Percentiles rank a stretch among this genome's conserved stretches.
Conservation (phyloP, 2,888 invertebrate genomes). For the Drosophila neonasuta region DNA sequence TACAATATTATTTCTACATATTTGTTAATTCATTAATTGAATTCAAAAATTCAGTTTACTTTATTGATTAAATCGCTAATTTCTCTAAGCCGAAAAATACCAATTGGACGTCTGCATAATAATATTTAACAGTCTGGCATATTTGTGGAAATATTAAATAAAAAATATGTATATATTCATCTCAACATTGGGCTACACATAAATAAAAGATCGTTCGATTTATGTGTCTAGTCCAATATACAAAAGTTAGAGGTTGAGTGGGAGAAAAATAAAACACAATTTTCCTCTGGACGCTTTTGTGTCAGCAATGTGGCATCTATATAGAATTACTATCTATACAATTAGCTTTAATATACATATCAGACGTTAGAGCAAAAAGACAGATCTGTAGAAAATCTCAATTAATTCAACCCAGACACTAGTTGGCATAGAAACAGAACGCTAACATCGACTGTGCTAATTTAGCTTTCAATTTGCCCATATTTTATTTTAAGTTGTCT, state of each 20-base stretch:
- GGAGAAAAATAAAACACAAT: background rate
- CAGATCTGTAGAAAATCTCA: background rate
- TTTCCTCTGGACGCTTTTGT: background rate
- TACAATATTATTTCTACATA: too few species aligned
- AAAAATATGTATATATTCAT: background rate
- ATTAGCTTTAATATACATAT: background rate
- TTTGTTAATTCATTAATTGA: too few species aligned
- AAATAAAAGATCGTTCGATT: too few species aligned
- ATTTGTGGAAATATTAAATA: background rate
- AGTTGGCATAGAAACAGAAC: slow-evolving; percentile 1
- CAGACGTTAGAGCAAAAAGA: background rate
- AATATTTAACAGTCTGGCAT: too few species aligned
- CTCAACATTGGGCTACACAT: too few species aligned
- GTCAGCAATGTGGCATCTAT: background rate
- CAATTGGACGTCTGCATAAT: too few species aligned
- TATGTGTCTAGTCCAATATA: too few species aligned
- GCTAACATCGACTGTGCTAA: background rate
- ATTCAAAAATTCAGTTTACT: too few species aligned
- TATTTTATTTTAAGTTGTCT: background rate
- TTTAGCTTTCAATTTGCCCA: background rate
- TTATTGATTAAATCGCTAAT: too few species aligned
- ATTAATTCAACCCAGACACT: background rate
- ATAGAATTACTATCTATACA: background rate
- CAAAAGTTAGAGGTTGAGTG: too few species aligned
- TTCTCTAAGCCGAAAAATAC: too few species aligned